Evolutionary conservation across 2,113 vertebrate genomes (phyloP).

Genomic region (Podarcis muralis): DNA sequence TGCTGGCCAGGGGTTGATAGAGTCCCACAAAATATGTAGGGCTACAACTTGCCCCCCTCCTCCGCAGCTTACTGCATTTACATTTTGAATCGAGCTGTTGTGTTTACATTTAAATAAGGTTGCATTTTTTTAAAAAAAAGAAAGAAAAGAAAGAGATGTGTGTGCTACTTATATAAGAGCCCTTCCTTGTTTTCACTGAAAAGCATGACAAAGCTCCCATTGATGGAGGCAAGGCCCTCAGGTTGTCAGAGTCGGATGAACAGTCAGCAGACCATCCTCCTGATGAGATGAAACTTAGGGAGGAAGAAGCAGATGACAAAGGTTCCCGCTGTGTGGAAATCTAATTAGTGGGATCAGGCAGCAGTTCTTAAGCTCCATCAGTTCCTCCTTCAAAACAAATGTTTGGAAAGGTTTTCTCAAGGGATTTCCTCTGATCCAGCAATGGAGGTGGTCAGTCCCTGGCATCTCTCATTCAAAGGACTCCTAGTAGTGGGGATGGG

Average conservation of each 20-base stretch:
- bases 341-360: background rate
- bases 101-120: background rate
- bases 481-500: background rate
- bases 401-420: background rate
- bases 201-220: constrained; percentile 23
- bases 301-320: background rate
- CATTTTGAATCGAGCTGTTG: background rate
- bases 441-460: background rate
- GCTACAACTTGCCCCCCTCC: too few species aligned
- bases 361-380: background rate
- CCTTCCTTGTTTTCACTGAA: background rate
- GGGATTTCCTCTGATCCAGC: background rate
- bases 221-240: background rate
- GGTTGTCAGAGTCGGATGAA: constrained; percentile 11
- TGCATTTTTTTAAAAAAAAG: background rate
- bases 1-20: too few species aligned
- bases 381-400: background rate
- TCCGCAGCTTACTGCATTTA: too few species aligned
- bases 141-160: too few species aligned
- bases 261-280: background rate
- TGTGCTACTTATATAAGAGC: background rate
- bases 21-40: too few species aligned
- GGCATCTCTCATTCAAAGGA: background rate
- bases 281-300: background rate
- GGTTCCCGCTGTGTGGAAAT: background rate